Evolutionary conservation across 2,113 vertebrate genomes (phyloP).

Genomic region (Hemiprocne comata): DNA sequence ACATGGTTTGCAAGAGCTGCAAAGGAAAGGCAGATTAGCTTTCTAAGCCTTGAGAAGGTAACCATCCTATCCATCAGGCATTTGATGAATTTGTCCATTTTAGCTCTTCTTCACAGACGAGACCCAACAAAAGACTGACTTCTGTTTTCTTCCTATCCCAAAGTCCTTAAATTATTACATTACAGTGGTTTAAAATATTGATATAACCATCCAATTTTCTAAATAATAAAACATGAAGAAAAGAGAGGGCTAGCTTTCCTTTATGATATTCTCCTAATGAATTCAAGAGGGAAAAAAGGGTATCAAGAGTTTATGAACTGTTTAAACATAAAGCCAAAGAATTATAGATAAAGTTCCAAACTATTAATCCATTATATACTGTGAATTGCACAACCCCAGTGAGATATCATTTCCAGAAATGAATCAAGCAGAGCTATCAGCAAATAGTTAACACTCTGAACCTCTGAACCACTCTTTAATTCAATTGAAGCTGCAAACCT

Average conservation of each 20-base stretch:
- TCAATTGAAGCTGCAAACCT: conserved; percentile 37
- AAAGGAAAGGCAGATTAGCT: neutral
- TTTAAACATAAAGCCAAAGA: conserved; percentile 68
- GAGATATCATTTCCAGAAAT: conserved; percentile 26
- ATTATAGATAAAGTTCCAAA: conserved; percentile 70
- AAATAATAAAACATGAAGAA: conserved; percentile 29
- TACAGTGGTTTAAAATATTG: neutral
- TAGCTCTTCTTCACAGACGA: neutral
- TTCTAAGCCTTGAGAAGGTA: neutral
- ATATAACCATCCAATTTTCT: neutral
- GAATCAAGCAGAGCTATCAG: conserved; percentile 34
- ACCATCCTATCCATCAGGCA: neutral
- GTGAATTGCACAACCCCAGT: conserved; percentile 41
- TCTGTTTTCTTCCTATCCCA: neutral
- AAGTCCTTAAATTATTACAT: neutral
- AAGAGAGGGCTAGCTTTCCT: conserved; percentile 14
- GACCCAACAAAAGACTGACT: neutral
- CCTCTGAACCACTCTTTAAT: conserved; percentile 28
- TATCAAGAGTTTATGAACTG: conserved; percentile 74
- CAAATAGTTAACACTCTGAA: conserved; percentile 54
- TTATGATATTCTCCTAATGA: conserved; percentile 51
- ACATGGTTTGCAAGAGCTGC: neutral
- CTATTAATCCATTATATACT: conserved; percentile 71
- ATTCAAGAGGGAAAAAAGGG: conserved; percentile 46
- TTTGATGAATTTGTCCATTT: neutral